Percentiles rank a stretch among this genome's conserved stretches.
Evolutionary conservation across 2,888 invertebrate species (phyloP).

Genomic region (Quadroppia sp.): DNA sequence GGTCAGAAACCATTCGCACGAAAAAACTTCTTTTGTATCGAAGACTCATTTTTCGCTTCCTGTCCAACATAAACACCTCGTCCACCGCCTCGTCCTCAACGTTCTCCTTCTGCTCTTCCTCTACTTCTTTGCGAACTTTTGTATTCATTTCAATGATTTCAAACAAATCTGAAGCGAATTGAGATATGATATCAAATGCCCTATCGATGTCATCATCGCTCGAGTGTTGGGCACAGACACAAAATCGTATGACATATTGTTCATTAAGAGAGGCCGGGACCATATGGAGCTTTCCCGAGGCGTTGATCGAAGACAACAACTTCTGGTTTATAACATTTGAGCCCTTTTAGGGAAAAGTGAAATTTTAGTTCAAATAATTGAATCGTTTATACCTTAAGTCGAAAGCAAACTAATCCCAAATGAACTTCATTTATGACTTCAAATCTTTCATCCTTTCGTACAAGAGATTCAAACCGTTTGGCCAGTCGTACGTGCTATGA

Average conservation of each 20-base stretch:
- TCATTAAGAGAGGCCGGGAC: constrained; percentile 88
- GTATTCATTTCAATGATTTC: constrained; percentile 57
- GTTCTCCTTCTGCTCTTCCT: constrained; percentile 48
- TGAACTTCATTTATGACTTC: constrained; percentile 83
- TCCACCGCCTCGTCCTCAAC: constrained; percentile 50
- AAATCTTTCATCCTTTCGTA: constrained; percentile 76
- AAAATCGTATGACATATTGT: constrained; percentile 86
- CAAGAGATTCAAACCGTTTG: constrained; percentile 76
- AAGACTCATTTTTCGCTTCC: constrained; percentile 66
- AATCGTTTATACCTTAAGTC: constrained; percentile 64
- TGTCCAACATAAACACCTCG: constrained; percentile 50
- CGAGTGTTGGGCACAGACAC: constrained; percentile 85
- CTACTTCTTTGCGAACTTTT: constrained; percentile 14
- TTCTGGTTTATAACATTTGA: constrained; percentile 78
- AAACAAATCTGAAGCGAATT: constrained; percentile 57
- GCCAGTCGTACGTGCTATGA: constrained; percentile 73
- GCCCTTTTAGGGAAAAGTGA: constrained; percentile 43
- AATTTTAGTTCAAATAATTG: constrained; percentile 12
- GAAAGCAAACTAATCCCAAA: constrained; percentile 84
- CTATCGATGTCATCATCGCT: constrained; percentile 66
- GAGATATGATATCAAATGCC: constrained; percentile 56
- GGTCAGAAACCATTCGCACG: constrained; percentile 96
- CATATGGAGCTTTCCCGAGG: constrained; percentile 93
- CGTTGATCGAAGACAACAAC: constrained; percentile 83
- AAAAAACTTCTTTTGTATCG: constrained; percentile 92